These are phyloP conservation scores for Bugula neritina DNA, from an alignment of 2,888 invertebrate species.

Conservation along the genomic window DNA sequence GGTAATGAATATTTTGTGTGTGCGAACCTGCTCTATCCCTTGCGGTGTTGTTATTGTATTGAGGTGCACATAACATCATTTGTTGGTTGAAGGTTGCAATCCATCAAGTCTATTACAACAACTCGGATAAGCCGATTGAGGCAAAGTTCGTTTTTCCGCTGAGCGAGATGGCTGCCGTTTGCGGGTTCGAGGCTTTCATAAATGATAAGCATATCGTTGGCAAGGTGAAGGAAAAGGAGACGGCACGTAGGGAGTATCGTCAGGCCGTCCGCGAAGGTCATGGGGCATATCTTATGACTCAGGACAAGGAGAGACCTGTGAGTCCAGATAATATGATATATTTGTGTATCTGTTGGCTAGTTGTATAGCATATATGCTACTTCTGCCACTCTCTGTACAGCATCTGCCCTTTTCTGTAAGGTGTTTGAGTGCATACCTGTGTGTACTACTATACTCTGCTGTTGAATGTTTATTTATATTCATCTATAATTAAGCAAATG, in stretches of 20 bases:
- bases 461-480: no score
- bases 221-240: constrained; percentile 53
- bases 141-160: constrained; percentile 55
- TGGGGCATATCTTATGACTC: constrained; percentile 55
- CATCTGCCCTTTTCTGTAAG: no score
- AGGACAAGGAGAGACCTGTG: constrained; percentile 52
- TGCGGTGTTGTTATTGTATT: no score
- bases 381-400: no score
- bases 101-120: constrained; percentile 38
- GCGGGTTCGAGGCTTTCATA: constrained; percentile 55
- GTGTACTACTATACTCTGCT: no score
- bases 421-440: no score
- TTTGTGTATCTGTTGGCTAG: no score
- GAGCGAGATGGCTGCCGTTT: constrained; percentile 52
- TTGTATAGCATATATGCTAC: no score
- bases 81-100: neutral
- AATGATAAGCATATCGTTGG: constrained; percentile 53
- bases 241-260: constrained; percentile 51
- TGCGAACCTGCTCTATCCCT: no score
- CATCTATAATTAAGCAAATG: no score
- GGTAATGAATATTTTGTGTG: constrained; percentile 34
- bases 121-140: constrained; percentile 41
- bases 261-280: constrained; percentile 53
- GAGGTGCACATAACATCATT: no score
- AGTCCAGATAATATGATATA: no score